phyloP scores from a whole-genome alignment of 2,888 invertebrate species.

The Pachliopta kotzebuea region DNA sequence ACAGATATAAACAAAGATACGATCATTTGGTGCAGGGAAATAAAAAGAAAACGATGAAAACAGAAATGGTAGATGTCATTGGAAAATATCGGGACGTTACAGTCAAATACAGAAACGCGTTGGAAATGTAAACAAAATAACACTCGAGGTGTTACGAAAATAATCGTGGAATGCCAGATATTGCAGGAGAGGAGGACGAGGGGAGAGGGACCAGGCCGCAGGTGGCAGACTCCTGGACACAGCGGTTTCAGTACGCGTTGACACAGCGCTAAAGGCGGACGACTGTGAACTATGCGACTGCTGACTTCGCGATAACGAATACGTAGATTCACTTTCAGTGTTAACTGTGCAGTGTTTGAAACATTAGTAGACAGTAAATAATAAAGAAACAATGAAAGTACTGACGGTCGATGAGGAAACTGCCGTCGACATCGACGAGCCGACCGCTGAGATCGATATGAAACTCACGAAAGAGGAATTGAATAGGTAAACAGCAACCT shows the following conservation, averaged over 20 bases:
- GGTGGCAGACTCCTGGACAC: constrained; percentile 28
- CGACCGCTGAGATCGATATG: constrained; percentile 55
- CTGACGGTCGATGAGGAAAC: constrained; percentile 61
- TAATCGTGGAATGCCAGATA: constrained; percentile 77
- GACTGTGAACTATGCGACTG: constrained; percentile 41
- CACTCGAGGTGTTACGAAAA: constrained; percentile 62
- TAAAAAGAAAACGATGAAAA: neutral
- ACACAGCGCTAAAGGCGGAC: constrained; percentile 35
- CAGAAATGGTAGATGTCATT: constrained; percentile 7
- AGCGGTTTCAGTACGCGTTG: constrained; percentile 40
- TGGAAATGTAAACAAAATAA: constrained; percentile 64
- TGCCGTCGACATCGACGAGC: constrained; percentile 63
- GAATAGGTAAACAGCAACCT: constrained; percentile 52
- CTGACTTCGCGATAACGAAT: constrained; percentile 31
- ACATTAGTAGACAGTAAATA: constrained; percentile 2
- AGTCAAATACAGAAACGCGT: constrained; percentile 34
- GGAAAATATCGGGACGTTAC: constrained; percentile 12
- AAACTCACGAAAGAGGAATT: constrained; percentile 67
- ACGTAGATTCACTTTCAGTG: constrained; percentile 18
- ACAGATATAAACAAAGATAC: neutral
- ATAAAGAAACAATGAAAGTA: constrained; percentile 59
- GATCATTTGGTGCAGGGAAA: neutral
- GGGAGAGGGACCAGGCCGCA: constrained; percentile 31
- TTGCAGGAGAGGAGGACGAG: constrained; percentile 58
- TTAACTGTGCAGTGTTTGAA: constrained; percentile 14